phyloP scores from a whole-genome alignment of 2,888 invertebrate species.

The Tetropium fuscum region DNA sequence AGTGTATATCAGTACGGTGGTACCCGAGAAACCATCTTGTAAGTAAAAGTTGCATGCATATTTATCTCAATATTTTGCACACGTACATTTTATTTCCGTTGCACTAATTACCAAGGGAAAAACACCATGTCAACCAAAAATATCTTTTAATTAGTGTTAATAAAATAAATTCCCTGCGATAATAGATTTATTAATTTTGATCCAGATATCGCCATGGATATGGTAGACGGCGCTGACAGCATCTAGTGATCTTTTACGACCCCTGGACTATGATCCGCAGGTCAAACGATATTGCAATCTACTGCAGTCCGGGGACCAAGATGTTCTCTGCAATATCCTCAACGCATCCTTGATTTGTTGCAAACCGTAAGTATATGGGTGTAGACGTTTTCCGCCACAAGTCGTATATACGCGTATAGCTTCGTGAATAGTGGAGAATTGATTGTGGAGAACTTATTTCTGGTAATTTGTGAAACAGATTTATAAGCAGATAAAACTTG shows the following conservation, averaged over 20 bases:
- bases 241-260: constrained; percentile 38
- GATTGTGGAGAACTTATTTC: no score
- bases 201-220: constrained; percentile 14
- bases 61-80: no score
- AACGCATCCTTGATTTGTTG: constrained; percentile 3
- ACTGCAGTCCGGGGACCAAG: constrained; percentile 31
- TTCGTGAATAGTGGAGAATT: no score
- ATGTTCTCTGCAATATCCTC: constrained; percentile 8
- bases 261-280: constrained; percentile 42
- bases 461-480: no score
- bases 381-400: no score
- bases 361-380: constrained; percentile 1
- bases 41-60: no score
- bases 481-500: no score
- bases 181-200: constrained; percentile 13
- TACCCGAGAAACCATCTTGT: no score
- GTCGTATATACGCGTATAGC: no score
- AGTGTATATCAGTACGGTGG: no score
- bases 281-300: constrained; percentile 45
- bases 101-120: background rate
- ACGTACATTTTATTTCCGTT: no score
- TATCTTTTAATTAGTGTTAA: constrained; percentile 9
- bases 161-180: background rate
- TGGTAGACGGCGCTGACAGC: constrained; percentile 18
- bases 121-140: background rate